Base-by-base conservation (phyloP, 2,797 vertebrate species). In the Lagocephalus sceleratus region DNA sequence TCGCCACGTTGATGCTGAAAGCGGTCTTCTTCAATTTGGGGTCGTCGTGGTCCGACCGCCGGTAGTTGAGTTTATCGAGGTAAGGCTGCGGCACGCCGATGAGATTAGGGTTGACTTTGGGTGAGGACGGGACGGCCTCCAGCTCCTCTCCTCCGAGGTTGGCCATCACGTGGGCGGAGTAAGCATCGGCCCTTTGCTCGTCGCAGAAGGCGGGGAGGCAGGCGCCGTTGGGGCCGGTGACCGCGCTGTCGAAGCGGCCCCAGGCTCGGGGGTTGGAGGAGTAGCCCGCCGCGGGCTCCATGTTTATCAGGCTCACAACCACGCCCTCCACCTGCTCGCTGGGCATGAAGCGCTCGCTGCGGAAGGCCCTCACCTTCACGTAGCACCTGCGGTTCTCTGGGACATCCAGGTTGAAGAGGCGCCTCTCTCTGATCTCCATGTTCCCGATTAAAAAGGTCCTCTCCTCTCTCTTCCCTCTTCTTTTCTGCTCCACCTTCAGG, bases 181-280 rank as follows among this genome's bases (percentile, higher is more conserved):
- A 99, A 44, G 97, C 97, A 51, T 97, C 89, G 0, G 93, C 79
- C 63, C 90, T 94, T 82, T 91, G 90, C 41, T 96, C 94, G 0
- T 99, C 96, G 0, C 97, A 99, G 90, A 99, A 99, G 14, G 95
- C 96, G 0, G 97, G 97, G 60, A 99, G 81, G 2, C 97, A 99
- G 35, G 94, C 97, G 0, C 97, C 97, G 0, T 92, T 97, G 32
- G 93, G 68, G 5, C 95, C 94, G 0, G 96, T 98, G 68, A 99
- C 83, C 1, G 92, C 94, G 0, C 96, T 99, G 60, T 99, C 97
- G 0, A 98, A 99, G 32, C 97, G 92, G 0, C 97, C 97, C 97
- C 97, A 99, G 5, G 94, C 94, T 60, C 94, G 91, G 21, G 97
- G 97, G 68, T 99, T 99, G 47, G 93, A 89, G 2, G 94, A 92